A percentile compares a stretch with the other conserved stretches of the same genome.
phyloP scores from a whole-genome alignment of 2,888 invertebrate genomes.

The Amphipyra tragopoginis region DNA sequence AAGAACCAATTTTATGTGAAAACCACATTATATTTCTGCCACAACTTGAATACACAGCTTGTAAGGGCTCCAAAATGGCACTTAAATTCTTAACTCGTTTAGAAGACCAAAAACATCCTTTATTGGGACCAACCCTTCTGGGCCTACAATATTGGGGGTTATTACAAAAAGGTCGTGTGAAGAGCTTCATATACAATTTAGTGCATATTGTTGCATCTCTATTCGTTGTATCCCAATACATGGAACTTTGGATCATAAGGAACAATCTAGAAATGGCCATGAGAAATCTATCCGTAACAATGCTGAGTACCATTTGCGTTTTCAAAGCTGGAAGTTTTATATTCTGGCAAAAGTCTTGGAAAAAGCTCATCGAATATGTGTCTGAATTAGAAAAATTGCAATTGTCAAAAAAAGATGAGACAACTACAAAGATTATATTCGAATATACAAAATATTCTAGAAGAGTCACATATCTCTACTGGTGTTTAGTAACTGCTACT shows the following conservation, averaged over 20 bases:
- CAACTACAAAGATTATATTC: conserved; percentile 62
- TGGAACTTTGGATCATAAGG: conserved; percentile 78
- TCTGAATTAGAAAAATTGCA: conserved; percentile 72
- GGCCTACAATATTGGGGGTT: conserved; percentile 74
- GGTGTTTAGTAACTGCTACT: conserved; percentile 74
- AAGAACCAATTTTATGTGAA: not conserved
- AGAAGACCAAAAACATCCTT: conserved; percentile 66
- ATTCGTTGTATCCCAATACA: conserved; percentile 77
- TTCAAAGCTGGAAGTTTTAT: conserved; percentile 77
- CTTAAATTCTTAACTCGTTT: conserved; percentile 41
- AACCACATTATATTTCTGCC: conserved; percentile 7
- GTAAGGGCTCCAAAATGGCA: conserved; percentile 36
- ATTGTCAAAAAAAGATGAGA: conserved; percentile 61
- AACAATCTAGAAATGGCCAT: conserved; percentile 72
- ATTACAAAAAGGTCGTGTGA: conserved; percentile 67
- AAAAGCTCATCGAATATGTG: conserved; percentile 69
- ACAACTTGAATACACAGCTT: not conserved
- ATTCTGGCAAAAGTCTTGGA: conserved; percentile 76
- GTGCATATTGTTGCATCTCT: conserved; percentile 69
- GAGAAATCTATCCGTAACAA: conserved; percentile 77
- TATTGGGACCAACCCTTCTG: conserved; percentile 73
- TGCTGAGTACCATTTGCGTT: conserved; percentile 79
- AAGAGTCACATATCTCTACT: conserved; percentile 76
- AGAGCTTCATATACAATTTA: conserved; percentile 59
- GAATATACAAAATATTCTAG: conserved; percentile 77